These are phyloP conservation scores for Rhamphomyia laevipes DNA, from an alignment of 2,888 invertebrate species.

Conservation along the genomic window DNA sequence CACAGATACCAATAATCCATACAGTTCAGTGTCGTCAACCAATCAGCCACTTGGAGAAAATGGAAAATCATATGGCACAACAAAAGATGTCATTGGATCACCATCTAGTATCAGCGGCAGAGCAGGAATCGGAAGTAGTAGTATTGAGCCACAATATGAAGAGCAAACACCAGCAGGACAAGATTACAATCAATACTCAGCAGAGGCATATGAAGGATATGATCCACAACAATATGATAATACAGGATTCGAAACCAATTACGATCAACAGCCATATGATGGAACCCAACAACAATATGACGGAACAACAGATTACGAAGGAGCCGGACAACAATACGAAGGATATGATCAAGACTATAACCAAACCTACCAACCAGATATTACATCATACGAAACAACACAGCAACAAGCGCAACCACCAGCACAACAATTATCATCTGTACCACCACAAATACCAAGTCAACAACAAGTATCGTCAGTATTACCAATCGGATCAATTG, in stretches of 20 bases:
- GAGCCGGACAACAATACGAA: constrained; percentile 11
- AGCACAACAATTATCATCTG: constrained; percentile 9
- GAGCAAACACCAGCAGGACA: constrained; percentile 8
- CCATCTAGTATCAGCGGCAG: constrained; percentile 14
- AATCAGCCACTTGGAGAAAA: constrained; percentile 9
- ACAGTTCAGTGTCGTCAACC: constrained; percentile 9
- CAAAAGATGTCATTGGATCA: constrained; percentile 14
- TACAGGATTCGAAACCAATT: constrained; percentile 26
- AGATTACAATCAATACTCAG: constrained; percentile 4
- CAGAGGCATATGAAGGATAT: constrained; percentile 24
- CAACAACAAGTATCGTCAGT: constrained; percentile 12
- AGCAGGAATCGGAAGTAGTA: constrained; percentile 15
- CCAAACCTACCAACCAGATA: constrained; percentile 11
- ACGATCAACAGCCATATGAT: constrained; percentile 23
- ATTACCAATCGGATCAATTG: not conserved
- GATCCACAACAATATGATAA: constrained; percentile 32
- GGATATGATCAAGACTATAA: constrained; percentile 8
- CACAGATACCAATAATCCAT: constrained; percentile 15
- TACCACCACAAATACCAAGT: constrained; percentile 16
- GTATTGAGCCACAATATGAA: constrained; percentile 16
- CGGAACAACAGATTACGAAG: constrained; percentile 13
- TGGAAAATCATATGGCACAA: constrained; percentile 9
- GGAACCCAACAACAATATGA: constrained; percentile 17
- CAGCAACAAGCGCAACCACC: constrained; percentile 1
- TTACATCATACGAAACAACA: constrained; percentile 3